Percentiles rank a stretch among this genome's conserved stretches.
phyloP scores from a whole-genome alignment of 2,113 vertebrate genomes.

The Cebidichthys violaceus region DNA sequence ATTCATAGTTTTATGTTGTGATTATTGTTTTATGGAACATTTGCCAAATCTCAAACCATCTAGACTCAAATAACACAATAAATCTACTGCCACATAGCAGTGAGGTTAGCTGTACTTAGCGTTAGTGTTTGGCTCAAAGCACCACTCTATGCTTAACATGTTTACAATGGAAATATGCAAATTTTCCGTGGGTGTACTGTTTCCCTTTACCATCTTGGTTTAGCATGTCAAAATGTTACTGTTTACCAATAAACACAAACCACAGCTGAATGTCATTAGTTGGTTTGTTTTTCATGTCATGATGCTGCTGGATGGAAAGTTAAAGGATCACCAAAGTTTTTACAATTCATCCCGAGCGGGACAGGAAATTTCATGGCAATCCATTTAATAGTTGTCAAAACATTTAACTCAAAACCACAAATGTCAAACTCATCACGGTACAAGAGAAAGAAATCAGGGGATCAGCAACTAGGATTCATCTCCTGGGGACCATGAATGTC shows the following conservation, averaged over 20 bases:
- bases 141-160: not conserved
- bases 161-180: not conserved
- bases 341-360: not conserved
- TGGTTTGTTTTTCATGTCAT: not conserved
- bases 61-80: not conserved
- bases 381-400: too few species aligned
- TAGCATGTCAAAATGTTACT: constrained; percentile 4
- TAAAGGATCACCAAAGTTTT: not conserved
- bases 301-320: not conserved
- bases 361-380: not conserved
- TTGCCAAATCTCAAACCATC: constrained; percentile 2
- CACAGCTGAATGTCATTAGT: not conserved
- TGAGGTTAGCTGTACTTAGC: not conserved
- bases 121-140: not conserved
- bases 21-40: constrained; percentile 17
- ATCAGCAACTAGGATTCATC: not conserved
- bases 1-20: constrained; percentile 9
- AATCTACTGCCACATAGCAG: not conserved
- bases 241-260: not conserved
- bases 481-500: not conserved
- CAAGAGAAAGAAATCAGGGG: not conserved
- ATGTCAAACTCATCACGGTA: not conserved
- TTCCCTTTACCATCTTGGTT: not conserved
- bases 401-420: not conserved
- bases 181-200: not conserved